These are phyloP conservation scores for Pagrus major DNA, from an alignment of 2,113 vertebrate genomes.

Conservation along the genomic window DNA sequence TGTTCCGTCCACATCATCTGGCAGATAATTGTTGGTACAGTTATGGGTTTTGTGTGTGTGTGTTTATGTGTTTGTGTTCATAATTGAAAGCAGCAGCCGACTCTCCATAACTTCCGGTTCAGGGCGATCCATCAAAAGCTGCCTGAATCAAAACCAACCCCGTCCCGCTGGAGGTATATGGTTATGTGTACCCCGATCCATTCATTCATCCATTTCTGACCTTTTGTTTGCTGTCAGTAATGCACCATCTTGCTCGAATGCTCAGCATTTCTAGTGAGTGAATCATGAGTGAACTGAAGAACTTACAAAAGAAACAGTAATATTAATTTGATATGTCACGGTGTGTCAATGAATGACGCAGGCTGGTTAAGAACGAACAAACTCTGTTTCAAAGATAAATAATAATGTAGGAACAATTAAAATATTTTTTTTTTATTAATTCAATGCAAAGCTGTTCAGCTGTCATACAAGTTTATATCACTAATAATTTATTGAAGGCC, in stretches of 20 bases:
- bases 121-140: not conserved
- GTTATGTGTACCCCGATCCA: not conserved
- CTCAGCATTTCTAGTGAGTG: not conserved
- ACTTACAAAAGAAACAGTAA: not conserved
- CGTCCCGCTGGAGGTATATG: not conserved
- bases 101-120: slow-evolving; percentile 64
- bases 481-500: not conserved
- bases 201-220: not conserved
- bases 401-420: too few relatives aligned
- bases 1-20: slow-evolving; percentile 74
- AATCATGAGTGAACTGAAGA: not conserved
- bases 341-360: not conserved
- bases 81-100: slow-evolving; percentile 68
- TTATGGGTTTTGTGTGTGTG: slow-evolving; percentile 50
- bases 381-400: too few relatives aligned
- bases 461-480: not conserved
- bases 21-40: slow-evolving; percentile 74
- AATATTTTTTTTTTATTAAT: too few relatives aligned
- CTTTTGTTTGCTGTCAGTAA: not conserved
- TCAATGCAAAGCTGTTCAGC: not conserved
- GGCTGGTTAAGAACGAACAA: not conserved
- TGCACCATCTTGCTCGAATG: not conserved
- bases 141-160: not conserved
- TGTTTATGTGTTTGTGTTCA: slow-evolving; percentile 47
- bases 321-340: not conserved